Conservation (phyloP, 1,140 invertebrate genomes). For the Aphis craccivora region DNA sequence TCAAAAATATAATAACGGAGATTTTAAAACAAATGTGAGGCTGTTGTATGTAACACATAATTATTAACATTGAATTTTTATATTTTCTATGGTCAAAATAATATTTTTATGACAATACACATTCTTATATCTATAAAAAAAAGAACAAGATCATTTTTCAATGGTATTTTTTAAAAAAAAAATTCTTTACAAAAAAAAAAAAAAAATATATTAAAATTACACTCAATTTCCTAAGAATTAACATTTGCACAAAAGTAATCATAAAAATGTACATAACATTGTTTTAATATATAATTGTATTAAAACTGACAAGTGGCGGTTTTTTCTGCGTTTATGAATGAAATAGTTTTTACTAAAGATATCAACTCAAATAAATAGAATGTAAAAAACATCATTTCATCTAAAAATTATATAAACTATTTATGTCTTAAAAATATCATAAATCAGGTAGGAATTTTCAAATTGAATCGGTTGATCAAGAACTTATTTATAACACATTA, state of each 20-base stretch:
- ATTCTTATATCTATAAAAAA: constrained; percentile 56
- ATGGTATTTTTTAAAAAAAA: constrained; percentile 30
- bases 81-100: constrained; percentile 52
- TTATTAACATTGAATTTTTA: constrained; percentile 55
- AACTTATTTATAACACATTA: constrained; percentile 2
- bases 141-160: constrained; percentile 56
- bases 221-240: constrained; percentile 53
- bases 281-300: constrained; percentile 49
- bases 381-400: constrained; percentile 58
- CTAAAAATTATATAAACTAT: constrained; percentile 45
- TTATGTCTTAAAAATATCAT: constrained; percentile 36
- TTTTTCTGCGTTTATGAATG: constrained; percentile 18
- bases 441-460: constrained; percentile 38
- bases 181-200: constrained; percentile 45
- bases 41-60: constrained; percentile 2
- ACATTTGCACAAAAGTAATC: constrained; percentile 50
- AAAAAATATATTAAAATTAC: constrained; percentile 45
- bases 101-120: constrained; percentile 45
- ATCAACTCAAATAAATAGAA: constrained; percentile 42
- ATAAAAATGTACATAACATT: constrained; percentile 57
- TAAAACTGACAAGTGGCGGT: constrained; percentile 48
- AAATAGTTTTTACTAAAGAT: constrained; percentile 37
- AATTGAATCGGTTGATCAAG: constrained; percentile 36
- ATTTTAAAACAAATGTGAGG: not conserved
- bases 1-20: constrained; percentile 5